Evolutionary conservation across 2,797 vertebrate species (phyloP).

Genomic region (Pangasius larnaudii): DNA sequence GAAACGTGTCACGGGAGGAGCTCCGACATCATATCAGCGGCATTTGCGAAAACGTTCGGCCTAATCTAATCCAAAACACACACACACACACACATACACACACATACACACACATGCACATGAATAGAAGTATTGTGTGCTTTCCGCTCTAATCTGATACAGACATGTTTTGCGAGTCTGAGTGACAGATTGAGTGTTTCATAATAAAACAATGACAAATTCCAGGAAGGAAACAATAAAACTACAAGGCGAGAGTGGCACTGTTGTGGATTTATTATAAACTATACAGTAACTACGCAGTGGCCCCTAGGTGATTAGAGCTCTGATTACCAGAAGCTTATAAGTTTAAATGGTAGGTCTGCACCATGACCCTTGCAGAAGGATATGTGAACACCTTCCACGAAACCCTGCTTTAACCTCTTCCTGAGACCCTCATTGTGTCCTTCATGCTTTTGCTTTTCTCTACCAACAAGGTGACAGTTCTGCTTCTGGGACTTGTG

Average conservation of each 20-base stretch:
- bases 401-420: neutral
- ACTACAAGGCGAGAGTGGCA: neutral
- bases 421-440: neutral
- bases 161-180: neutral
- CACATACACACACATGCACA: constrained; percentile 1
- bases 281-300: neutral
- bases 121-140: neutral
- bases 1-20: constrained; percentile 5
- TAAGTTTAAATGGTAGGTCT: neutral
- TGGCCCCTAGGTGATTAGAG: neutral
- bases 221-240: constrained; percentile 41
- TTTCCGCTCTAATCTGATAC: constrained; percentile 7
- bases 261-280: neutral
- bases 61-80: constrained; percentile 1
- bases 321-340: neutral
- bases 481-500: neutral
- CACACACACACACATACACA: constrained; percentile 18
- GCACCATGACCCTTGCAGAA: neutral
- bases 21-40: neutral
- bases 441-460: neutral
- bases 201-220: constrained; percentile 30
- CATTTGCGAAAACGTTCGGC: neutral
- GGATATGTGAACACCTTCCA: neutral
- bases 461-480: neutral
- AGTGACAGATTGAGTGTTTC: constrained; percentile 6